phyloP scores from a whole-genome alignment of 2,797 vertebrate species.

The Cirrhinus mrigala region DNA sequence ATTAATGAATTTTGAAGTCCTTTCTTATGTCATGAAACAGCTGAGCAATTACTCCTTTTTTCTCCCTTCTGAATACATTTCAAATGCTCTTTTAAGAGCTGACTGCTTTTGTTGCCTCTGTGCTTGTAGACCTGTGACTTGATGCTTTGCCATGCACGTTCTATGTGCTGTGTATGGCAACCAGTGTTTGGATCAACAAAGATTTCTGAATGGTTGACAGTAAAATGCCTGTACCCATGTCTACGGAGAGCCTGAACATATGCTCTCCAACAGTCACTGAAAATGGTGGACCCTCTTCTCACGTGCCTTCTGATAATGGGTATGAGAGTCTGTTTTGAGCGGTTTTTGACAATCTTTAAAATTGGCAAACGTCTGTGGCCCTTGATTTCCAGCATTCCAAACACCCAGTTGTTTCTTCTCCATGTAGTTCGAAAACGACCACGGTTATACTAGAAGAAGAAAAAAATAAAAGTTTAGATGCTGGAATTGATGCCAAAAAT shows the following conservation, averaged over 20 bases:
- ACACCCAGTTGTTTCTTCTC: background rate
- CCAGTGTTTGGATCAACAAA: background rate
- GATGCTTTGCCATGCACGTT: background rate
- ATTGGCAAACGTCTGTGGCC: background rate
- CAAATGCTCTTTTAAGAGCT: background rate
- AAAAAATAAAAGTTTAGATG: background rate
- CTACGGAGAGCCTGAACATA: background rate
- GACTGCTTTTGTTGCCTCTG: background rate
- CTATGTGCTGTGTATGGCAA: background rate
- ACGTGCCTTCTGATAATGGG: background rate
- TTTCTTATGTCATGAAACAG: background rate
- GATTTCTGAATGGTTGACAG: background rate
- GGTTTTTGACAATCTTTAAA: background rate
- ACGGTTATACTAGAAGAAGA: background rate
- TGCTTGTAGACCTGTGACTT: background rate
- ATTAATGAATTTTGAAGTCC: background rate
- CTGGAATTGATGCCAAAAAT: background rate
- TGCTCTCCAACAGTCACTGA: constrained; percentile 10
- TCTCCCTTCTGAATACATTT: background rate
- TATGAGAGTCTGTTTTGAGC: background rate
- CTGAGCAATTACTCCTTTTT: background rate
- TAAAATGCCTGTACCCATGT: background rate
- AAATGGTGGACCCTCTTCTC: background rate
- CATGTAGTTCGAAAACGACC: too few relatives aligned
- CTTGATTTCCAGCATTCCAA: background rate